These are phyloP conservation scores for Rhamphomyia laevipes DNA, from an alignment of 2,888 invertebrate genomes.

Conservation along the genomic window DNA sequence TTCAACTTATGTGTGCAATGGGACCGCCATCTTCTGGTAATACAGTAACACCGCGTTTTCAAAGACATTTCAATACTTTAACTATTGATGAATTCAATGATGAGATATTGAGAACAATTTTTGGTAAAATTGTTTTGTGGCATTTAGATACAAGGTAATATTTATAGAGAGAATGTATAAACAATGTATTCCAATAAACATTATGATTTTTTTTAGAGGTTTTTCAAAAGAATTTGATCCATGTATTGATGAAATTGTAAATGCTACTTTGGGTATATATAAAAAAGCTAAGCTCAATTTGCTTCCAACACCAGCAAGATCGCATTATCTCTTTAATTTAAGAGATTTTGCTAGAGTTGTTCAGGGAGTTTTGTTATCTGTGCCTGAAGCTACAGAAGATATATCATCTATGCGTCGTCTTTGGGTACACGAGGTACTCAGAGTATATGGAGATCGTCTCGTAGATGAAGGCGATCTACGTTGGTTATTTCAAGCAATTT, in stretches of 20 bases:
- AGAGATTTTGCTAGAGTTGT: constrained; percentile 90
- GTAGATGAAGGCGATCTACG: constrained; percentile 69
- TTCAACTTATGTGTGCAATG: constrained; percentile 83
- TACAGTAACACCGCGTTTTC: constrained; percentile 71
- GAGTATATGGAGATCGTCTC: constrained; percentile 87
- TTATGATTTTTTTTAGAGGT: constrained; percentile 47
- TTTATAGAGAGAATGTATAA: no score
- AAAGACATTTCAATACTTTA: constrained; percentile 74
- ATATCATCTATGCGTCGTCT: constrained; percentile 75
- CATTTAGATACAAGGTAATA: constrained; percentile 87
- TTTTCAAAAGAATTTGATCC: constrained; percentile 92
- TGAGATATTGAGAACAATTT: constrained; percentile 69
- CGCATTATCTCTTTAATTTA: constrained; percentile 89
- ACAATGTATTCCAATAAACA: neutral
- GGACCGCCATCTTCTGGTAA: constrained; percentile 70
- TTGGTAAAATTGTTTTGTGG: constrained; percentile 85
- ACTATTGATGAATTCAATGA: constrained; percentile 86
- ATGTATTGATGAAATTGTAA: constrained; percentile 77
- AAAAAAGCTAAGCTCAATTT: constrained; percentile 70
- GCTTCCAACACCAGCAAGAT: constrained; percentile 84
- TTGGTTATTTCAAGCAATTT: constrained; percentile 67
- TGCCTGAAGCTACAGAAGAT: constrained; percentile 84
- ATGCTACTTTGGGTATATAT: constrained; percentile 77
- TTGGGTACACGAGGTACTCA: constrained; percentile 88
- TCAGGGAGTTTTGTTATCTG: constrained; percentile 80